These are phyloP conservation scores for Hemiprocne comata DNA, from an alignment of 2,113 vertebrate genomes.

Conservation along the genomic window DNA sequence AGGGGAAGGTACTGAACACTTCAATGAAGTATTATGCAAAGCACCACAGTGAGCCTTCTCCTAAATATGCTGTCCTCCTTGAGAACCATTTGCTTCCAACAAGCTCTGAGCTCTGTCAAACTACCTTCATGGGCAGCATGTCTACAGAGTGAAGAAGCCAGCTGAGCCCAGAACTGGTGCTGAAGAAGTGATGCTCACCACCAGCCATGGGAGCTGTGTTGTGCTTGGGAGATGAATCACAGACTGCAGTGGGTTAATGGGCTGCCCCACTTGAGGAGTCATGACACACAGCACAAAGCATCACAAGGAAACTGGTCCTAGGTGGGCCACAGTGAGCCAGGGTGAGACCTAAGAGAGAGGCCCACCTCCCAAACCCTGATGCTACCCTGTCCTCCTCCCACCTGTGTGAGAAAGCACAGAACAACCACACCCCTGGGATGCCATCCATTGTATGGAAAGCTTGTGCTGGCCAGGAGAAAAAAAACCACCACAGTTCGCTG, in stretches of 20 bases:
- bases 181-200: neutral
- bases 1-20: neutral
- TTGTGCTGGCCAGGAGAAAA: neutral
- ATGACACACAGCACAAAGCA: neutral
- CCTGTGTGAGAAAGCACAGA: neutral
- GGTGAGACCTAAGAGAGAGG: neutral
- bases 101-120: neutral
- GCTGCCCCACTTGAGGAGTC: neutral
- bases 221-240: neutral
- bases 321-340: neutral
- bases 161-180: neutral
- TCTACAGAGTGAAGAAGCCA: neutral
- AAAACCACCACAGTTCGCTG: neutral
- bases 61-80: neutral
- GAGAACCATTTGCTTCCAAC: neutral
- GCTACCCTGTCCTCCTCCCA: neutral
- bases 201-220: neutral
- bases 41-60: neutral
- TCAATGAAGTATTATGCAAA: neutral
- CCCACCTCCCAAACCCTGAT: neutral
- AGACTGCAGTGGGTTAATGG: neutral
- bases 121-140: fast-evolving
- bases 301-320: neutral
- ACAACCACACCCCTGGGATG: neutral
- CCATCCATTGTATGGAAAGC: neutral